Conservation (phyloP, 2,888 invertebrate species). For the Drosophila dives region DNA sequence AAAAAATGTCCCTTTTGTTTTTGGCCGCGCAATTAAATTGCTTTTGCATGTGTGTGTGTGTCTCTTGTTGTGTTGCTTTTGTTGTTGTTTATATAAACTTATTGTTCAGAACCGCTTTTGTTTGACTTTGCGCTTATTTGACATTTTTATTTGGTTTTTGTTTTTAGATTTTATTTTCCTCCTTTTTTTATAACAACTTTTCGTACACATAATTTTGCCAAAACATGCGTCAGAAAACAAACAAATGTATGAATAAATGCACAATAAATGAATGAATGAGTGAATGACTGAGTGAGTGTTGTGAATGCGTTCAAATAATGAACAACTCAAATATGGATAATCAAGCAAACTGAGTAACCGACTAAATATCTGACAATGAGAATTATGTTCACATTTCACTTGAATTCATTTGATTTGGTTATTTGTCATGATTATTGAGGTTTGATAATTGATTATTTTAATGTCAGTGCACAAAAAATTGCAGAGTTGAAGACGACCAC, state of each 20-base stretch:
- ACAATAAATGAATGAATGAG: slow-evolving; percentile 55
- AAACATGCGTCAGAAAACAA: slow-evolving; percentile 78
- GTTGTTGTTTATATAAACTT: slow-evolving; percentile 2
- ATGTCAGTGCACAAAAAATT: slow-evolving; percentile 1
- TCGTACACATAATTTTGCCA: slow-evolving; percentile 75
- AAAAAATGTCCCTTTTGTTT: slow-evolving; percentile 56
- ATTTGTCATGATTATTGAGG: slow-evolving; percentile 47
- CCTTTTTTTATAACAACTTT: slow-evolving; percentile 63
- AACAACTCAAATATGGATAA: slow-evolving; percentile 66
- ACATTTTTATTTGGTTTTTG: slow-evolving; percentile 69
- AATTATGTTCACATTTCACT: slow-evolving; percentile 40
- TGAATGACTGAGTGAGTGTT: slow-evolving; percentile 34
- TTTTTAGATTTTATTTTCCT: not conserved
- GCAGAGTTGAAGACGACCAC: not conserved
- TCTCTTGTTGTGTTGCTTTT: slow-evolving; percentile 29
- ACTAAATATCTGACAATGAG: slow-evolving; percentile 3
- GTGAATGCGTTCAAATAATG: slow-evolving; percentile 61
- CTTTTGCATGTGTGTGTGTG: slow-evolving; percentile 54
- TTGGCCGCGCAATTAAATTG: slow-evolving; percentile 73
- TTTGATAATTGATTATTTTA: slow-evolving; percentile 70
- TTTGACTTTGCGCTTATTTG: slow-evolving; percentile 79
- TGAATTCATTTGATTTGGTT: slow-evolving; percentile 67
- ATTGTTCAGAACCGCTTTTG: slow-evolving; percentile 53
- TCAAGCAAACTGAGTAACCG: slow-evolving; percentile 19
- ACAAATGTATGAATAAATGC: slow-evolving; percentile 79